These are phyloP conservation scores for Oligia fasciuncula DNA, from an alignment of 2,888 invertebrate genomes.

Conservation along the genomic window DNA sequence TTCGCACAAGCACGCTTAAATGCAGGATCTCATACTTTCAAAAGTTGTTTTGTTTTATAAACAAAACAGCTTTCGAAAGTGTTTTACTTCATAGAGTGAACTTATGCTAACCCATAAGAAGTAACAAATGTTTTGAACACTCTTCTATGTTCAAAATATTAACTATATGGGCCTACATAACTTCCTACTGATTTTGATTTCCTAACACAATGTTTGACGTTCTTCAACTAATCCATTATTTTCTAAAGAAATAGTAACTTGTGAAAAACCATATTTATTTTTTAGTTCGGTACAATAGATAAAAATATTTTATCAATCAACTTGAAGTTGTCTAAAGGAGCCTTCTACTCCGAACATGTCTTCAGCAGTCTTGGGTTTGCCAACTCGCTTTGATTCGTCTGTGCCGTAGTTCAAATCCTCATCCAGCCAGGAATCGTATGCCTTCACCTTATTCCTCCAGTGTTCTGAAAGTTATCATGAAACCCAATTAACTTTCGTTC, in stretches of 20 bases:
- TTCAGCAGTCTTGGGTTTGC: slow-evolving; percentile 88
- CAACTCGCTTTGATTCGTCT: slow-evolving; percentile 89
- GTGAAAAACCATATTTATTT: slow-evolving; percentile 22
- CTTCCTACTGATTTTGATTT: not conserved
- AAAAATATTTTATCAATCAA: slow-evolving; percentile 72
- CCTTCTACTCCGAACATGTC: slow-evolving; percentile 90
- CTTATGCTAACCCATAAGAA: not conserved
- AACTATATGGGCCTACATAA: not conserved
- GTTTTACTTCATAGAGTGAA: not conserved
- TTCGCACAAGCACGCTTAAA: not conserved
- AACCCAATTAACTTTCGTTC: not conserved
- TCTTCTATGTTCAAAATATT: not conserved
- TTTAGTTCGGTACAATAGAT: slow-evolving; percentile 2
- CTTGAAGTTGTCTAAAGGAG: slow-evolving; percentile 87
- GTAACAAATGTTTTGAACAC: not conserved
- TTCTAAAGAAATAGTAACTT: not conserved
- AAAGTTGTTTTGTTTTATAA: slow-evolving; percentile 6
- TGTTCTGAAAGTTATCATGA: slow-evolving; percentile 69
- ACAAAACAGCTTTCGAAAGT: not conserved
- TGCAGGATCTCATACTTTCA: not conserved
- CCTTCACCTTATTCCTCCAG: slow-evolving; percentile 85
- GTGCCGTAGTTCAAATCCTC: slow-evolving; percentile 87
- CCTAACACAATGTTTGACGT: not conserved
- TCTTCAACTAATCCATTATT: not conserved
- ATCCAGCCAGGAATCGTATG: slow-evolving; percentile 86